Conservation (phyloP, 1,140 invertebrate species). For the Drosophila kikkawai region DNA sequence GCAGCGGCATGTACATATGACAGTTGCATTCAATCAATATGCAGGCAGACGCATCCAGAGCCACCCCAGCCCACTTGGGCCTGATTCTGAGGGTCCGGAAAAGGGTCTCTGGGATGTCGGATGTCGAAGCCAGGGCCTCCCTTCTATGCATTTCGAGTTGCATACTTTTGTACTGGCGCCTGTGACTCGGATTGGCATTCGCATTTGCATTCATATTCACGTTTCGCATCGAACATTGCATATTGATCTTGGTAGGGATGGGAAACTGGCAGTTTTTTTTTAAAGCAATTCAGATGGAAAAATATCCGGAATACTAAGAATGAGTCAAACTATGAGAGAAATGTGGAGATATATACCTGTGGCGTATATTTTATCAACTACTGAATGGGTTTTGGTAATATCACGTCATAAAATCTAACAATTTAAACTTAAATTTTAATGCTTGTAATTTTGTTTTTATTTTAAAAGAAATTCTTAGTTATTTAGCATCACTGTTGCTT, state of each 20-base stretch:
- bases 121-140: constrained; percentile 18
- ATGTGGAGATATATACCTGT: too few species aligned
- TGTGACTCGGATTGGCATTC: constrained; percentile 38
- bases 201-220: constrained; percentile 43
- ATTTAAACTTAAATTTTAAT: background rate
- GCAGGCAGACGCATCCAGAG: constrained; percentile 40
- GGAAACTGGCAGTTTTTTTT: constrained; percentile 7
- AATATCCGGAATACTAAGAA: too few species aligned
- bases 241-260: constrained; percentile 26
- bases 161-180: constrained; percentile 45
- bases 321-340: background rate
- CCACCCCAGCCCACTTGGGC: background rate
- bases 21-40: constrained; percentile 78
- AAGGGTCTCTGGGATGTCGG: constrained; percentile 1
- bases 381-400: background rate
- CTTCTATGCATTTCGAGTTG: constrained; percentile 57
- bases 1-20: constrained; percentile 68
- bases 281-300: background rate
- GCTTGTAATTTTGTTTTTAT: background rate
- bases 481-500: constrained; percentile 9
- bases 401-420: background rate
- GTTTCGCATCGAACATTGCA: constrained; percentile 43
- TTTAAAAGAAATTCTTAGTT: background rate
- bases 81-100: background rate
- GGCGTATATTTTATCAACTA: background rate